A percentile compares a stretch with the other conserved stretches of the same genome.
Conservation (phyloP, 1,140 invertebrate species). For the Dreissena polymorpha region DNA sequence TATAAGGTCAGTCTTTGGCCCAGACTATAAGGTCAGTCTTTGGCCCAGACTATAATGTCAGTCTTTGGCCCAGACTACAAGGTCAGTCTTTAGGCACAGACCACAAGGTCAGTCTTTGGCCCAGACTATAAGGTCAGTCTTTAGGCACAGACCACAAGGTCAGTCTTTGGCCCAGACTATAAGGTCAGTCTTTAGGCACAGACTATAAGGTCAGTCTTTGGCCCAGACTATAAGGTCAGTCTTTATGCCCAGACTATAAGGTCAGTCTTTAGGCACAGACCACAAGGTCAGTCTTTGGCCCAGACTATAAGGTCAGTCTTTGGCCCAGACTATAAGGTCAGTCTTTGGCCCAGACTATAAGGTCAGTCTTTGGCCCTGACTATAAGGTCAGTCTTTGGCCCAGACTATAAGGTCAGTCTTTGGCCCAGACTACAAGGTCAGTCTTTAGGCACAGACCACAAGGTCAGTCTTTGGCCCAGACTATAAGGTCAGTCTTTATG, state of each 20-base stretch:
- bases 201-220: conserved; percentile 80
- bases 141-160: no score
- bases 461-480: conserved; percentile 98
- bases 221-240: conserved; percentile 99
- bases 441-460: conserved; percentile 12
- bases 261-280: no score
- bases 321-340: no score
- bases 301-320: conserved; percentile 96
- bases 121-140: conserved; percentile 98
- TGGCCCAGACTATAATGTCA: no score
- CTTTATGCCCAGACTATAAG: no score
- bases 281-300: conserved; percentile 88
- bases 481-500: conserved; percentile 91
- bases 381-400: no score
- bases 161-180: conserved; percentile 99
- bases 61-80: conserved; percentile 99
- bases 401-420: no score
- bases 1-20: conserved; percentile 88
- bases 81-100: conserved; percentile 83
- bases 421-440: conserved; percentile 99
- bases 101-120: conserved; percentile 84
- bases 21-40: conserved; percentile 96
- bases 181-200: conserved; percentile 87
- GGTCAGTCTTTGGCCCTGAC: no score
- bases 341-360: conserved; percentile 99